Evolutionary conservation across 2,888 invertebrate genomes (phyloP).

Genomic region (Lithophane socia): DNA sequence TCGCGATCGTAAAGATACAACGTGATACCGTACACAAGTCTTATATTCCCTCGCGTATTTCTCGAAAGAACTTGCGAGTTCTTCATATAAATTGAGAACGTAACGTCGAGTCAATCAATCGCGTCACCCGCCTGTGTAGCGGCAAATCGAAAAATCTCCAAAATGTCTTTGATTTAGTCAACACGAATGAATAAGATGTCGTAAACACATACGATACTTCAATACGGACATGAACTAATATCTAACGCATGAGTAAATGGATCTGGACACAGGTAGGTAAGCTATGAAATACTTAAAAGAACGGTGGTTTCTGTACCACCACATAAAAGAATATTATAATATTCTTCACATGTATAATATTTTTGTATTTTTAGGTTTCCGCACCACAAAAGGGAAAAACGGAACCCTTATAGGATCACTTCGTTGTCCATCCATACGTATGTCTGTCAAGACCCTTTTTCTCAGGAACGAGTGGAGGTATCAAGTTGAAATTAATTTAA

Average conservation of each 20-base stretch:
- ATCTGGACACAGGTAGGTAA: background rate
- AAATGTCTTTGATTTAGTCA: constrained; percentile 79
- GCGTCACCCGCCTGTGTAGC: constrained; percentile 82
- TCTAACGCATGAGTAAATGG: background rate
- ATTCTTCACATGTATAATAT: too few species aligned
- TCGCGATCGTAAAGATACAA: constrained; percentile 47
- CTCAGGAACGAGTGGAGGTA: background rate
- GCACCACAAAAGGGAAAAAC: background rate
- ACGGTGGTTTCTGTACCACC: too few species aligned
- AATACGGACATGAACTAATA: constrained; percentile 27
- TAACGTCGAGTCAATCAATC: constrained; percentile 84
- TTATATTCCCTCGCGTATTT: constrained; percentile 69
- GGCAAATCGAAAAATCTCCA: constrained; percentile 85
- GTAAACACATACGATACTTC: constrained; percentile 68
- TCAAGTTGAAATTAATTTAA: background rate
- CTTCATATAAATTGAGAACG: constrained; percentile 85
- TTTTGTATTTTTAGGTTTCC: background rate
- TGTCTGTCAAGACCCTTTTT: too few species aligned
- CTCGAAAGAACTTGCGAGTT: constrained; percentile 77
- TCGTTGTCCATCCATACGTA: too few species aligned
- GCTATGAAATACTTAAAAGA: background rate
- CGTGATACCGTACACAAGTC: constrained; percentile 28
- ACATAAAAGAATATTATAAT: too few species aligned
- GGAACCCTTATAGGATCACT: too few species aligned
- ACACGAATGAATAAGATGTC: constrained; percentile 67